Percentiles rank a stretch among this genome's conserved stretches.
Evolutionary conservation across 2,888 invertebrate species (phyloP).

Genomic region (Melipona bicolor): DNA sequence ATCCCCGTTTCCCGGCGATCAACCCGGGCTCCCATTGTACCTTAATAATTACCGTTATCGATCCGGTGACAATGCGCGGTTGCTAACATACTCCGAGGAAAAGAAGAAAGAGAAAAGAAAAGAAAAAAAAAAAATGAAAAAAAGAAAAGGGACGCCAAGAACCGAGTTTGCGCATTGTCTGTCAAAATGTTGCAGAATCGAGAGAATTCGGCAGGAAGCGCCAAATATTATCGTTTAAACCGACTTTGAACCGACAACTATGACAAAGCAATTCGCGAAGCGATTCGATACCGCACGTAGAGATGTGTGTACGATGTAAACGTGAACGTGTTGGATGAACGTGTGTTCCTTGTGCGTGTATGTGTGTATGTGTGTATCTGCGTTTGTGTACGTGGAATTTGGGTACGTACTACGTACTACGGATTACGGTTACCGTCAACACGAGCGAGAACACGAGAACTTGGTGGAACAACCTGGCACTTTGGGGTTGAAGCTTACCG

Average conservation of each 20-base stretch:
- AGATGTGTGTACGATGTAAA: background rate
- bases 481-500: constrained; percentile 83
- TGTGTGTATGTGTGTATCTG: constrained; percentile 23
- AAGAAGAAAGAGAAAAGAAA: background rate
- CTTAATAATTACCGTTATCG: constrained; percentile 36
- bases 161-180: background rate
- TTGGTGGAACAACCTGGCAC: constrained; percentile 81
- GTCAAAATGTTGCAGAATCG: background rate
- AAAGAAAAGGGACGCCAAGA: background rate
- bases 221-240: background rate
- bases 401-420: constrained; percentile 81
- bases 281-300: background rate
- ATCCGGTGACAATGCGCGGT: constrained; percentile 11
- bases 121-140: background rate
- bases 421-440: constrained; percentile 82
- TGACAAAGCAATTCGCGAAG: background rate
- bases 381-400: constrained; percentile 66
- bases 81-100: background rate
- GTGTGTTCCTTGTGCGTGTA: background rate
- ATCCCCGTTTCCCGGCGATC: constrained; percentile 35
- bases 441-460: constrained; percentile 82
- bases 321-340: background rate
- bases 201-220: background rate
- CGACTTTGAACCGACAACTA: background rate
- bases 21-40: constrained; percentile 27